phyloP scores from a whole-genome alignment of 2,113 vertebrate species.

The Barnardius zonarius region DNA sequence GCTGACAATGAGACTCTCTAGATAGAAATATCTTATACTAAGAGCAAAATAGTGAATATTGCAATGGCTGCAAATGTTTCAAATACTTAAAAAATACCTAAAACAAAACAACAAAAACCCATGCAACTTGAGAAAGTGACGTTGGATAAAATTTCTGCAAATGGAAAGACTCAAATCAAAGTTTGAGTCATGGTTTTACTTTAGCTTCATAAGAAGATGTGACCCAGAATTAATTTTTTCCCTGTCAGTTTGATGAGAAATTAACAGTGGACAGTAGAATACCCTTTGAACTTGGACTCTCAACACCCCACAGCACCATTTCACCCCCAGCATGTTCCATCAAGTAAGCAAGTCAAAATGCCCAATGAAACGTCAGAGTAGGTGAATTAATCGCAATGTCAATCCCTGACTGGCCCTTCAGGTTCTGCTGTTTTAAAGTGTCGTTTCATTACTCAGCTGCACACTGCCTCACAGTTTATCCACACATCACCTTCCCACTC shows the following conservation, averaged over 20 bases:
- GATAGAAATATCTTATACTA: neutral
- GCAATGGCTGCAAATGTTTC: neutral
- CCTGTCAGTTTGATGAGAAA: neutral
- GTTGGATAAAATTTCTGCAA: neutral
- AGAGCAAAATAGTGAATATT: neutral
- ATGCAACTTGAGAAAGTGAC: neutral
- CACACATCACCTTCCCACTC: neutral
- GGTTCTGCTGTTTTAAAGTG: neutral
- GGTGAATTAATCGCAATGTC: neutral
- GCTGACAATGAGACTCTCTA: neutral
- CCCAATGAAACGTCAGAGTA: neutral
- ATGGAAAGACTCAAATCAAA: neutral
- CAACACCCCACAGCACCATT: neutral
- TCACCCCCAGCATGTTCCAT: neutral
- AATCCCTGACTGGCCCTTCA: neutral
- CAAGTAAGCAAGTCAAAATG: neutral
- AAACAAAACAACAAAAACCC: neutral
- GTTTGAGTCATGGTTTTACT: neutral
- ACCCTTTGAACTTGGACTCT: neutral
- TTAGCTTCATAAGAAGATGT: neutral
- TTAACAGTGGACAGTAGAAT: neutral
- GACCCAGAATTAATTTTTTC: neutral
- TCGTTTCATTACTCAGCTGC: constrained; percentile 8
- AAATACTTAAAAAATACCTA: neutral
- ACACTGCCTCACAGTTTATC: neutral